Evolutionary conservation across 1,140 invertebrate genomes (phyloP).

Genomic region (Neodiprion lecontei): DNA sequence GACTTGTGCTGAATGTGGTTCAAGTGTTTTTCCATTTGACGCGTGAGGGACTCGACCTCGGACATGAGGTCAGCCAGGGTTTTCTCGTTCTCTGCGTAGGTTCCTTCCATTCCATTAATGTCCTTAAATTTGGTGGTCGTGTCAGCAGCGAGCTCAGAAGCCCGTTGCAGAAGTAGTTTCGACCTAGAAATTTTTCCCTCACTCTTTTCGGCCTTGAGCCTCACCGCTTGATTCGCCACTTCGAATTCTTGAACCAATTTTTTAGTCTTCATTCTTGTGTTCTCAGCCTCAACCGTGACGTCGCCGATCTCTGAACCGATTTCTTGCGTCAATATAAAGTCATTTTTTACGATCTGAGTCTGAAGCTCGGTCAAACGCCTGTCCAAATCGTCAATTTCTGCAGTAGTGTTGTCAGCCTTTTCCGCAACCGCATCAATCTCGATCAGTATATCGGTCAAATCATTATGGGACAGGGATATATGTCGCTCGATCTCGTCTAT

Average conservation of each 20-base stretch:
- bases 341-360: constrained; percentile 76
- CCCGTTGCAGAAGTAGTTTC: constrained; percentile 70
- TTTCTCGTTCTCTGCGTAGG: neutral
- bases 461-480: constrained; percentile 73
- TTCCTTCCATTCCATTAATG: constrained; percentile 59
- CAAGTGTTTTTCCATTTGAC: neutral
- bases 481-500: constrained; percentile 79
- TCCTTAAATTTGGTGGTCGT: constrained; percentile 72
- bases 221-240: constrained; percentile 62
- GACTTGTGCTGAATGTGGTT: neutral
- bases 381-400: constrained; percentile 69
- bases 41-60: neutral
- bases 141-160: constrained; percentile 72
- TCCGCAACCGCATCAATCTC: constrained; percentile 74
- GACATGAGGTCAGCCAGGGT: neutral
- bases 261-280: neutral
- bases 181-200: constrained; percentile 71
- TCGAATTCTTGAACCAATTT: constrained; percentile 61
- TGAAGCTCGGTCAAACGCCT: constrained; percentile 70
- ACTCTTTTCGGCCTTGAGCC: constrained; percentile 65
- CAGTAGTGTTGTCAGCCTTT: constrained; percentile 71
- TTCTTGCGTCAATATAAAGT: constrained; percentile 39
- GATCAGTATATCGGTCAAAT: constrained; percentile 66
- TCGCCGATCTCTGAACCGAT: neutral
- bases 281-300: neutral